Conservation (phyloP, 2,888 invertebrate species). For the Troglohyphantes excavatus region DNA sequence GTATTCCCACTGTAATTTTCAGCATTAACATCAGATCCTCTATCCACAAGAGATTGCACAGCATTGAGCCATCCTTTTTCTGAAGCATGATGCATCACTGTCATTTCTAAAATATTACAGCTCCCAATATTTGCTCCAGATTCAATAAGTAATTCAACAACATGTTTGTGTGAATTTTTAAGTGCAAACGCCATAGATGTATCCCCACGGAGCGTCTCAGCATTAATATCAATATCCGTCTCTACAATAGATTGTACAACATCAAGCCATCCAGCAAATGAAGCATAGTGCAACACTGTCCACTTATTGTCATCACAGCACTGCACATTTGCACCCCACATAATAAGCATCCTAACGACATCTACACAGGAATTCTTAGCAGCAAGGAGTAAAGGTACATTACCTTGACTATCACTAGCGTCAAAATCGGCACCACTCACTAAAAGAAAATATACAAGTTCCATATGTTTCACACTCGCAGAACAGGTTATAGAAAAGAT, state of each 20-base stretch:
- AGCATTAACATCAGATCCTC: conserved; percentile 92
- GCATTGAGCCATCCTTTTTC: conserved; percentile 82
- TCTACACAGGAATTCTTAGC: conserved; percentile 85
- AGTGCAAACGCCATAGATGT: conserved; percentile 91
- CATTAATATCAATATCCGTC: conserved; percentile 91
- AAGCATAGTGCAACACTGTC: neutral
- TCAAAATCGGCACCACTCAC: conserved; percentile 92
- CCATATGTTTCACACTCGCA: neutral
- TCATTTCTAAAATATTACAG: neutral
- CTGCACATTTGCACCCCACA: neutral
- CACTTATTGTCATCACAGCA: neutral
- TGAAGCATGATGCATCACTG: neutral
- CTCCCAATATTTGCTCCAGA: neutral
- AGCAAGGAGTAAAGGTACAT: conserved; percentile 90
- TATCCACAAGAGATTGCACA: conserved; percentile 88
- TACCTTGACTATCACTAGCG: conserved; percentile 90
- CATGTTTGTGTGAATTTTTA: conserved; percentile 84
- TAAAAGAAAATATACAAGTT: conserved; percentile 88
- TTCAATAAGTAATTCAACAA: neutral
- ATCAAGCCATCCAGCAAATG: neutral
- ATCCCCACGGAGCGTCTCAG: conserved; percentile 91
- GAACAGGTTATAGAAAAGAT: neutral
- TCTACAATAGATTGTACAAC: conserved; percentile 89
- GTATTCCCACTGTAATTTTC: conserved; percentile 92
- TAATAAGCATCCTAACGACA: neutral